These are phyloP conservation scores for Shinisaurus crocodilurus DNA, from an alignment of 2,113 vertebrate species.

Conservation along the genomic window DNA sequence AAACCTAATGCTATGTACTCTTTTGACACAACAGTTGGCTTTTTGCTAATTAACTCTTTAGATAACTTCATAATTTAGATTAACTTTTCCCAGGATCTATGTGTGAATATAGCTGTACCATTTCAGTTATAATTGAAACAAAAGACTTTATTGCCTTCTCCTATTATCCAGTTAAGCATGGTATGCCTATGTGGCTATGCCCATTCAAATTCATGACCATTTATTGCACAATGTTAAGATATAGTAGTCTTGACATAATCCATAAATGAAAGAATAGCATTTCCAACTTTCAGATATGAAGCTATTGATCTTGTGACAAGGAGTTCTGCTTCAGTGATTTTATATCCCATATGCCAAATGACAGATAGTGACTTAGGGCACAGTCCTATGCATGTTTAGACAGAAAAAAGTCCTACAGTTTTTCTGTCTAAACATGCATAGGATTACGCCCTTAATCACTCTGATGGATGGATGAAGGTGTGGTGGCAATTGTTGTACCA, in stretches of 20 bases:
- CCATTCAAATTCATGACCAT: neutral
- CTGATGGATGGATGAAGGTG: neutral
- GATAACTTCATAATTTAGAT: neutral
- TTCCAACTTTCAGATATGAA: constrained; percentile 9
- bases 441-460: neutral
- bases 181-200: neutral
- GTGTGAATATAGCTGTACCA: neutral
- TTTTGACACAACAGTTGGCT: neutral
- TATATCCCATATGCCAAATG: neutral
- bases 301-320: neutral
- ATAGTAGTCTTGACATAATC: constrained; percentile 5
- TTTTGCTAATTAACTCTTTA: neutral
- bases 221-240: neutral
- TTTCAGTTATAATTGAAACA: neutral
- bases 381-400: neutral
- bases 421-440: neutral
- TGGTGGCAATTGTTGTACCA: neutral
- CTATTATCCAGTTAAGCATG: neutral
- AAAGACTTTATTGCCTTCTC: neutral
- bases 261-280: constrained; percentile 12
- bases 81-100: neutral
- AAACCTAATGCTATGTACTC: neutral
- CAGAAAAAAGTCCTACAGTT: neutral
- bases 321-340: neutral
- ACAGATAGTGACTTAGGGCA: neutral